A percentile compares a stretch with the other conserved stretches of the same genome.
These are phyloP conservation scores for Syngnathus acus DNA, from an alignment of 2,797 vertebrate genomes.

Conservation along the genomic window DNA sequence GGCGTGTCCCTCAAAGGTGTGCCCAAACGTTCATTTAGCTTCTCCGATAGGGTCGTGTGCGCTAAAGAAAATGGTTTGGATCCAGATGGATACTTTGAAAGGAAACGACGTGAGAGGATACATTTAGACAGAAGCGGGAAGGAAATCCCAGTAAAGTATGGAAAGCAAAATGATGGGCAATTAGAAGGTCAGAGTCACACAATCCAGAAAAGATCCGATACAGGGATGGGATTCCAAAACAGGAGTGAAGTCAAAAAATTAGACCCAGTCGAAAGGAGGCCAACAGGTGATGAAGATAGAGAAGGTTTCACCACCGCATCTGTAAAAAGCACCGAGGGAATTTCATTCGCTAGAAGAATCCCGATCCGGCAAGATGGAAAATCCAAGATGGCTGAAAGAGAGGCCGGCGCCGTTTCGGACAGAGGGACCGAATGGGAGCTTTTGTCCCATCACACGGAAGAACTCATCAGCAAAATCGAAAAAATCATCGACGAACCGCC, in stretches of 20 bases:
- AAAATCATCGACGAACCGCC: constrained; percentile 40
- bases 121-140: constrained; percentile 38
- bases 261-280: constrained; percentile 20
- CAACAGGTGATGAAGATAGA: constrained; percentile 20
- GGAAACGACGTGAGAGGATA: constrained; percentile 31
- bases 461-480: constrained; percentile 50
- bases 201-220: constrained; percentile 20
- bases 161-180: constrained; percentile 27
- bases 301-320: constrained; percentile 59
- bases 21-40: constrained; percentile 67
- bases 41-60: constrained; percentile 57
- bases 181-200: constrained; percentile 5
- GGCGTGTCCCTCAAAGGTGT: constrained; percentile 26
- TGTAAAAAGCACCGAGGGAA: constrained; percentile 56
- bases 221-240: constrained; percentile 6
- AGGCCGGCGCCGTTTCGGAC: constrained; percentile 24
- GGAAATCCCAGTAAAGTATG: constrained; percentile 18
- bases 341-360: constrained; percentile 57
- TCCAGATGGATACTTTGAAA: constrained; percentile 14
- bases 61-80: constrained; percentile 42
- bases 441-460: constrained; percentile 50
- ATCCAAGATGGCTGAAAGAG: constrained; percentile 31
- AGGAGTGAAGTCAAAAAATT: constrained; percentile 24
- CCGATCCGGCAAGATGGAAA: constrained; percentile 54
- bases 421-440: constrained; percentile 33